phyloP scores from a whole-genome alignment of 2,888 invertebrate genomes.

The Adelphocoris suturalis region DNA sequence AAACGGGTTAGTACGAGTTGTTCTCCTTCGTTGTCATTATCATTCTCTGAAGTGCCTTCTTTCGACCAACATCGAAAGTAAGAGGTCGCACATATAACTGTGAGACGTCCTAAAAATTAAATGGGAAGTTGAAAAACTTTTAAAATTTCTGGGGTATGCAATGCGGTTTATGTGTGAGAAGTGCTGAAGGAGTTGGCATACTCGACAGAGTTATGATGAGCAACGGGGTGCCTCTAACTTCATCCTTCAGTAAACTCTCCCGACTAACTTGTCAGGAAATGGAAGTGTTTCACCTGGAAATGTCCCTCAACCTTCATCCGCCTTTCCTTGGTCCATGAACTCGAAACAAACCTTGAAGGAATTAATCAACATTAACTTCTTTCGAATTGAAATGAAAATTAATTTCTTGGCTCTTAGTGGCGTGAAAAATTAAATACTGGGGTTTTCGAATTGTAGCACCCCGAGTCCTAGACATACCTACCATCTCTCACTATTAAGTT shows the following conservation, averaged over 20 bases:
- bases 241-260: conserved; percentile 55
- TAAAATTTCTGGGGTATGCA: conserved; percentile 37
- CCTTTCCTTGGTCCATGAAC: conserved; percentile 17
- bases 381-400: conserved; percentile 16
- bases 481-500: no score
- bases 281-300: conserved; percentile 65
- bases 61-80: no score
- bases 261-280: conserved; percentile 63
- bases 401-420: not conserved
- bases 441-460: not conserved
- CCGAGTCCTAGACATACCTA: no score
- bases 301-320: not conserved
- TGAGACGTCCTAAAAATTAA: not conserved
- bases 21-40: no score
- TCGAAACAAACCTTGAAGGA: conserved; percentile 10
- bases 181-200: conserved; percentile 18
- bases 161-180: not conserved
- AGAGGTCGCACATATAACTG: no score
- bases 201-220: conserved; percentile 13
- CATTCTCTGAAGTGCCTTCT: no score
- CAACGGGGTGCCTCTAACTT: conserved; percentile 40
- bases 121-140: not conserved
- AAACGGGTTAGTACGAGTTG: no score
- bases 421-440: not conserved
- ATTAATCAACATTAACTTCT: conserved; percentile 39